Evolutionary conservation across 2,113 vertebrate genomes (phyloP), one percentile per base, ranked within the genome.

Genomic region (Recurvirostra avosetta): DNA sequence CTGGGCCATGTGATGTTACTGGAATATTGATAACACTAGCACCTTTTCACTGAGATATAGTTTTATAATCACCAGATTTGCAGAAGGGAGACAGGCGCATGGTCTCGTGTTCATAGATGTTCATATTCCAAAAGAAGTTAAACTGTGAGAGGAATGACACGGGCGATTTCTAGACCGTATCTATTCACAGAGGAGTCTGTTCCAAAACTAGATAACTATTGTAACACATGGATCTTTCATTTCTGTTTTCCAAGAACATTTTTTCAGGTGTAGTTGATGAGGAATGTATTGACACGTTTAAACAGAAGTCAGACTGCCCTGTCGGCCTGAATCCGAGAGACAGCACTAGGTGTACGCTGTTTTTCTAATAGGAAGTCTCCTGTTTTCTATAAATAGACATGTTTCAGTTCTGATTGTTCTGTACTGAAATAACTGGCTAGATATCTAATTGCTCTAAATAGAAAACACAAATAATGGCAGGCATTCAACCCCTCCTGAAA

Each of bases 341-440:
- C 56, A 75, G 80, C n/a, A 55, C n/a, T 70, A 94, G 84, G 77
- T 97, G 87, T 43, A 84, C 0, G 0, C 27, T 93, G 88, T 75
- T 97, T 94, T 91, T 90, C 71, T 87, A 73, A 88, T 47, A 87
- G 95, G 92, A 94, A 95, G 53, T 91, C 74, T 91, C 52, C 62
- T 85, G 70, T 65, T 76, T 65, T 41, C 94, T 95, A 95, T 94
- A 97, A 96, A 92, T 97, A 97, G 80, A 36, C 25, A 15, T 78
- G 49, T 92, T 95, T 97, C 62, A 62, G 94, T 95, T 95, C 96
- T 94, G 92, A 94, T 95, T 97, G 97, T 97, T 96, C 94, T 95
- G 94, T 95, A 65, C 95, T 92, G 89, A 91, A 91, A 63, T 95
- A 95, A 87, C 77, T 96, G 94, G 73, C 81, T 85, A 68, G 84